Evolutionary conservation across 2,113 vertebrate species (phyloP).

Genomic region (Henicopernis longicauda): DNA sequence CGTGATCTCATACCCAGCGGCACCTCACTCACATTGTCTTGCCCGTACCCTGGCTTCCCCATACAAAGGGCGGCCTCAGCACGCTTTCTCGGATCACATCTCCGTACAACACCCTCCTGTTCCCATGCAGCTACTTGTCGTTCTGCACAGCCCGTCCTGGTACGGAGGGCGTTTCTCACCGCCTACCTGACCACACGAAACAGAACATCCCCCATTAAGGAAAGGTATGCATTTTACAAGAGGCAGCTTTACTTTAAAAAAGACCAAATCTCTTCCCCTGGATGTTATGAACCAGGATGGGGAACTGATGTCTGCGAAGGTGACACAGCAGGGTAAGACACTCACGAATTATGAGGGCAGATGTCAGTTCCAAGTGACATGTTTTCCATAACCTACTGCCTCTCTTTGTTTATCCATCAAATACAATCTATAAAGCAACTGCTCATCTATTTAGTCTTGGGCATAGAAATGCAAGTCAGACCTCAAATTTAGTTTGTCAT

Average conservation of each 20-base stretch:
- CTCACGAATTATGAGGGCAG: constrained; percentile 64
- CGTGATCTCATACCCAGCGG: accelerated
- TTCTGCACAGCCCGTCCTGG: not conserved
- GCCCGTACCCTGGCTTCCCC: accelerated
- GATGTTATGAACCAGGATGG: not conserved
- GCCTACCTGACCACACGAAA: not conserved
- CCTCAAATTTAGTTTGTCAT: constrained; percentile 75
- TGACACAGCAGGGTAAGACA: constrained; percentile 60
- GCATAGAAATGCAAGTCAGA: constrained; percentile 60
- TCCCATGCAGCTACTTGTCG: accelerated
- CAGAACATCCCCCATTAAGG: not conserved
- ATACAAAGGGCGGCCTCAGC: not conserved
- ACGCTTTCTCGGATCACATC: accelerated
- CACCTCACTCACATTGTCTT: not conserved
- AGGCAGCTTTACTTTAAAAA: not conserved
- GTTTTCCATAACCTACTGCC: constrained; percentile 58
- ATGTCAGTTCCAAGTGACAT: constrained; percentile 70
- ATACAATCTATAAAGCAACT: constrained; percentile 65
- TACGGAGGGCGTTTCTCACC: not conserved
- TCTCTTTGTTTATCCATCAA: constrained; percentile 74
- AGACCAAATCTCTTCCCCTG: not conserved
- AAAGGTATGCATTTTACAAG: not conserved
- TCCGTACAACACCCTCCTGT: not conserved
- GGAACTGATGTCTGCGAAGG: constrained; percentile 57
- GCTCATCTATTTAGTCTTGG: constrained; percentile 68